A percentile compares a stretch with the other conserved stretches of the same genome.
phyloP scores from a whole-genome alignment of 2,888 invertebrate genomes.

The Steinernema carpocapsae region DNA sequence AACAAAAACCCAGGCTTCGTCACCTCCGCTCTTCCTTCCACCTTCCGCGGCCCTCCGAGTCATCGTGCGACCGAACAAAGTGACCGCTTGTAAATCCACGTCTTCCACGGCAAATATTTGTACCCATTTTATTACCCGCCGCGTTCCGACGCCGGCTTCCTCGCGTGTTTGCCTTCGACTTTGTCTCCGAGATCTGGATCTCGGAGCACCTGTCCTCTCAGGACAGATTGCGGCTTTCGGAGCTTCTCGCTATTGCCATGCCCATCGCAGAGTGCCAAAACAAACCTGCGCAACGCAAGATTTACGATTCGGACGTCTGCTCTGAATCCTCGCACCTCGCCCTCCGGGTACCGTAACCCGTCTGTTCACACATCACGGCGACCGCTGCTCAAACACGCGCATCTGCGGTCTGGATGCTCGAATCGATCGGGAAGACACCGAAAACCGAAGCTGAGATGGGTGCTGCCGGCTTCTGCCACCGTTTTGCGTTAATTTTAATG shows the following conservation, averaged over 20 bases:
- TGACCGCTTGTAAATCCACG: constrained; percentile 11
- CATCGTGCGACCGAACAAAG: neutral
- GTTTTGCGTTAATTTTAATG: constrained; percentile 34
- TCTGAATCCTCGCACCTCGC: constrained; percentile 10
- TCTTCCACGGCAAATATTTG: constrained; percentile 24
- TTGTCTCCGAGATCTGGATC: no score
- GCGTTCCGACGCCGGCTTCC: no score
- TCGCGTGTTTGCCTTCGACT: no score
- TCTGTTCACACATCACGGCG: constrained; percentile 3
- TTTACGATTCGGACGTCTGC: constrained; percentile 32
- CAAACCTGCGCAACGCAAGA: constrained; percentile 24
- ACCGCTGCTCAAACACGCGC: constrained; percentile 21
- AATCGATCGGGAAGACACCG: neutral
- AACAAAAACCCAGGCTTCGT: no score
- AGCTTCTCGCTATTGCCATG: neutral
- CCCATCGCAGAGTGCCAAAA: constrained; percentile 28
- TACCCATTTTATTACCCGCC: constrained; percentile 2
- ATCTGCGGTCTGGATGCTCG: neutral
- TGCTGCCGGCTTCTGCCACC: constrained; percentile 22
- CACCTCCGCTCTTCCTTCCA: neutral
- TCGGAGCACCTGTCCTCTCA: no score
- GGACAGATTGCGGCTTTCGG: constrained; percentile 18
- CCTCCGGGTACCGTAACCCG: constrained; percentile 22
- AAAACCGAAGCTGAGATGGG: neutral
- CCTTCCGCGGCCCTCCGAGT: neutral